phyloP scores from a whole-genome alignment of 2,888 invertebrate genomes.

The Acanthoscelides obtectus region DNA sequence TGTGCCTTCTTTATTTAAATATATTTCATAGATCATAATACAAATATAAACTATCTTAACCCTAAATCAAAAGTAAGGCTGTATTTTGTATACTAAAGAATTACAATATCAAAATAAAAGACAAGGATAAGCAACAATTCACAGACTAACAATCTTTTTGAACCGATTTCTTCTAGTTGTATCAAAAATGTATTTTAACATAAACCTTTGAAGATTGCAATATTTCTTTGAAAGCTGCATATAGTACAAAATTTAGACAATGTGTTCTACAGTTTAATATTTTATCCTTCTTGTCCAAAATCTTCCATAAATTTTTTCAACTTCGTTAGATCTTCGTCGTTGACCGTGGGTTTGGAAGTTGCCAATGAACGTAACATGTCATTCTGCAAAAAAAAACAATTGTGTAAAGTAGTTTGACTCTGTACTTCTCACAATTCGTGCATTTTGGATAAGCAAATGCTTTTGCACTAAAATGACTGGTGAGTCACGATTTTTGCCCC shows the following conservation, averaged over 20 bases:
- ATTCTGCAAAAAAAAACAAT: slow-evolving; percentile 52
- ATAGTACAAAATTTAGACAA: neutral
- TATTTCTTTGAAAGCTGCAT: neutral
- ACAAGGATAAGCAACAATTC: neutral
- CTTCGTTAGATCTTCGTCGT: slow-evolving; percentile 90
- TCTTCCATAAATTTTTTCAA: slow-evolving; percentile 94
- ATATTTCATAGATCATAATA: slow-evolving; percentile 8
- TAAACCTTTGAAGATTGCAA: neutral
- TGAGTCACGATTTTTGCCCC: neutral
- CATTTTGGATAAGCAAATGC: neutral
- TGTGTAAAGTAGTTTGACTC: too few species aligned
- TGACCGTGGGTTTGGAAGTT: slow-evolving; percentile 96
- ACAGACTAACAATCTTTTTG: neutral
- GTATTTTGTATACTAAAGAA: slow-evolving; percentile 16
- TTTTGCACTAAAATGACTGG: neutral
- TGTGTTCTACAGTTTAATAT: neutral
- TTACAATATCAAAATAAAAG: neutral
- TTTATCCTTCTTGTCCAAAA: slow-evolving; percentile 96
- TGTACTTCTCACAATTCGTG: neutral
- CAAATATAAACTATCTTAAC: slow-evolving; percentile 22
- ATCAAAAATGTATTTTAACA: neutral
- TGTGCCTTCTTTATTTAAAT: slow-evolving; percentile 12
- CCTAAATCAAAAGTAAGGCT: slow-evolving; percentile 21
- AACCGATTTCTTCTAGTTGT: neutral
- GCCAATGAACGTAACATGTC: slow-evolving; percentile 91